Conservation (phyloP, 2,113 vertebrate genomes). For the Eudyptes chrysolophus region DNA sequence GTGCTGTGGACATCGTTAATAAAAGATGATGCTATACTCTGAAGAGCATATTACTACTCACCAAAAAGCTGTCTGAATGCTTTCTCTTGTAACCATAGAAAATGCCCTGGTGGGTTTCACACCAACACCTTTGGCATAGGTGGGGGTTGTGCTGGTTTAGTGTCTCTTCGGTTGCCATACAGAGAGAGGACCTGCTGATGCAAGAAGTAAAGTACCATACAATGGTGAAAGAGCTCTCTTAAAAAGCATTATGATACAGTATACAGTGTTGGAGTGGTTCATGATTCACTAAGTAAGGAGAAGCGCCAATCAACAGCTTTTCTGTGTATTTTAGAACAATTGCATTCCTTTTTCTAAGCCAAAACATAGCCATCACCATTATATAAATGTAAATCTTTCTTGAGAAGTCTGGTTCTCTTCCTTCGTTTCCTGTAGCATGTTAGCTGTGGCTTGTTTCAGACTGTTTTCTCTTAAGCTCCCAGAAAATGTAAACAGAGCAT, state of each 20-base stretch:
- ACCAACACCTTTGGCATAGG: neutral
- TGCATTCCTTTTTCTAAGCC: conserved; percentile 20
- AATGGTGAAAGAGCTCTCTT: neutral
- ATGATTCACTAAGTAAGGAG: neutral
- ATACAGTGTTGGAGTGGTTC: neutral
- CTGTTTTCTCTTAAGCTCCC: conserved; percentile 18
- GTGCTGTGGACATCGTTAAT: neutral
- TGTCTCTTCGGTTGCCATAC: neutral
- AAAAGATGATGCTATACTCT: neutral
- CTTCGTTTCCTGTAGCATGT: conserved; percentile 40
- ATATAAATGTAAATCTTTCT: conserved; percentile 12
- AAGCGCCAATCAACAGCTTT: neutral
- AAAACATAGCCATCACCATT: neutral
- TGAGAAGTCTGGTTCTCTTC: conserved; percentile 32
- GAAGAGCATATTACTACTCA: neutral
- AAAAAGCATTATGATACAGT: neutral
- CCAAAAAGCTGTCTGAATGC: neutral
- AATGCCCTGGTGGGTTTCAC: neutral
- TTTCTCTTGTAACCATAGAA: neutral
- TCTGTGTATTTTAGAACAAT: conserved; percentile 13
- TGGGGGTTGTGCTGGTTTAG: neutral
- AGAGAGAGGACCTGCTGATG: neutral
- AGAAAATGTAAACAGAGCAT: conserved; percentile 48
- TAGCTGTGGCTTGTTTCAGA: conserved; percentile 16
- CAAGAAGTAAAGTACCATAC: neutral